phyloP scores from a whole-genome alignment of 92 coral and sea anemone genomes.

The Palythoa caribaeorum region DNA sequence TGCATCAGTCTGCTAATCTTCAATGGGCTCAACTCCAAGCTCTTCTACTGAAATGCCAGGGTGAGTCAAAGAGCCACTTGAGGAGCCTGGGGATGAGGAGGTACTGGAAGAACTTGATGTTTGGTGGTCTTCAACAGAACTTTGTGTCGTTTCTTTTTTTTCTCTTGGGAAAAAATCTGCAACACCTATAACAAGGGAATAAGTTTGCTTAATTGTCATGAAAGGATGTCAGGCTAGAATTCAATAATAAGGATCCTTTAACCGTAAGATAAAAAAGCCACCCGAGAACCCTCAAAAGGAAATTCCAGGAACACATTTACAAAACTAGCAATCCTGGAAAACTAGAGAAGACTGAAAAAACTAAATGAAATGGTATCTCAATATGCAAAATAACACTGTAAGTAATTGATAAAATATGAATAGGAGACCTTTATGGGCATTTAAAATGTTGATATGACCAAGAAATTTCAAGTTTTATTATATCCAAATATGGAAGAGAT shows the following conservation, averaged over 20 bases:
- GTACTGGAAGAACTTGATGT: slow-evolving; percentile 16
- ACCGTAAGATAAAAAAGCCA: not conserved
- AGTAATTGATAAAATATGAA: too few species aligned
- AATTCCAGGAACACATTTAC: too few species aligned
- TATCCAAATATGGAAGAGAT: too few species aligned
- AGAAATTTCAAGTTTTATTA: too few species aligned
- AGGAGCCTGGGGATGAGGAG: slow-evolving; percentile 8
- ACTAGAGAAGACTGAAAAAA: too few species aligned
- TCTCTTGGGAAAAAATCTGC: slow-evolving; percentile 69
- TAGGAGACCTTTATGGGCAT: too few species aligned
- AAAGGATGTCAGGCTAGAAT: too few species aligned
- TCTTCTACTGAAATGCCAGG: slow-evolving; percentile 72
- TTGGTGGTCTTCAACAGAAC: not conserved
- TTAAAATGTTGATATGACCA: too few species aligned
- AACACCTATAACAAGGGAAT: slow-evolving; percentile 59
- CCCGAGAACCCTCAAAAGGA: not conserved
- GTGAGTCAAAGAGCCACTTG: slow-evolving; percentile 31
- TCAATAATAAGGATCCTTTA: not conserved
- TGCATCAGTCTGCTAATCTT: slow-evolving; percentile 4
- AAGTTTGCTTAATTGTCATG: not conserved
- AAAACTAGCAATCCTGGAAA: too few species aligned
- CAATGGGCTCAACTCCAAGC: slow-evolving; percentile 53
- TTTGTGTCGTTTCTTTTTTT: slow-evolving; percentile 44
- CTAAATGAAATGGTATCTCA: too few species aligned
- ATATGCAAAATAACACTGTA: too few species aligned